These are phyloP conservation scores for Montipora sp. DNA, from an alignment of 64 coral and sea anemone species.

Conservation along the genomic window DNA sequence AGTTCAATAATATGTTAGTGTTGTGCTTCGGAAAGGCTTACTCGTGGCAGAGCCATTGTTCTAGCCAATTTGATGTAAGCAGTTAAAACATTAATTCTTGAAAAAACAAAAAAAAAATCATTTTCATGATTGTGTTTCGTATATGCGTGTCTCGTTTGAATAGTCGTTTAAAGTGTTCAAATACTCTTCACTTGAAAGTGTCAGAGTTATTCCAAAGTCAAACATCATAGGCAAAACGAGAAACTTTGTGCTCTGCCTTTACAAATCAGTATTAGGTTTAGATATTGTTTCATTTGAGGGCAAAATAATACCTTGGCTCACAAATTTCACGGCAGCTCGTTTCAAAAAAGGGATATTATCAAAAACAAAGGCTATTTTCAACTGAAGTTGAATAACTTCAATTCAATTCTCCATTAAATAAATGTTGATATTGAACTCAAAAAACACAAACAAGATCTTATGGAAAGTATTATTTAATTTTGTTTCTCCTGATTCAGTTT, in stretches of 20 bases:
- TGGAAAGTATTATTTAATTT: background rate
- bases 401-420: constrained; percentile 6
- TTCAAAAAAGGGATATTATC: background rate
- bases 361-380: background rate
- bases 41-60: background rate
- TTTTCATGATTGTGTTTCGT: background rate
- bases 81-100: background rate
- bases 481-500: background rate
- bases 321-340: background rate
- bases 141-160: constrained; percentile 12
- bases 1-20: background rate
- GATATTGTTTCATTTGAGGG: background rate
- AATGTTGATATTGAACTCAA: constrained; percentile 22
- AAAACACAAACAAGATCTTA: constrained; percentile 51
- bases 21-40: background rate
- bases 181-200: background rate
- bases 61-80: background rate
- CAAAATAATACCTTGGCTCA: background rate
- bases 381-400: background rate
- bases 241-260: background rate
- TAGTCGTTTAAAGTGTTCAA: background rate
- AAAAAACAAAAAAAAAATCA: background rate
- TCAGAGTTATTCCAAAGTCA: background rate
- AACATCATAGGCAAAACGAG: background rate
- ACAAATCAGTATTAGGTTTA: background rate